Percentiles rank a stretch among this genome's conserved stretches.
phyloP scores from a whole-genome alignment of 2,797 vertebrate genomes.

The Buphagus erythrorhynchus region DNA sequence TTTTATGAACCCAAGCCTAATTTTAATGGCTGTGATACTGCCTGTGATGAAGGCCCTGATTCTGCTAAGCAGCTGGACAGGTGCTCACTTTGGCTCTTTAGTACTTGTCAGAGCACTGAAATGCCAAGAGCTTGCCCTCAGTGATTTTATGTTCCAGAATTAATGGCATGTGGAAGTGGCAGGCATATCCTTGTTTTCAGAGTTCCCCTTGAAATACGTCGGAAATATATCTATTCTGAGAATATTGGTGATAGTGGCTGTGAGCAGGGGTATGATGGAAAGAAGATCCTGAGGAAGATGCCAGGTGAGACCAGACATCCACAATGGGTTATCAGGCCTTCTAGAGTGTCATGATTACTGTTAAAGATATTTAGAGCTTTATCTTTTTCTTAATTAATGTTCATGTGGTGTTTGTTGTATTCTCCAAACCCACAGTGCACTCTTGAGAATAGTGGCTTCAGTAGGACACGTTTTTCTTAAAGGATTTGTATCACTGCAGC shows the following conservation, averaged over 20 bases:
- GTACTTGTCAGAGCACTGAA: neutral
- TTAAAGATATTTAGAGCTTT: neutral
- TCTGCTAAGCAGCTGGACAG: neutral
- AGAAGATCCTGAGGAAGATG: neutral
- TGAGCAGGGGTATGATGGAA: neutral
- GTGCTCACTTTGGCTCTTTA: neutral
- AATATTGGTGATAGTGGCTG: accelerated
- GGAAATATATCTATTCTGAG: neutral
- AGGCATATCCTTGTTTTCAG: neutral
- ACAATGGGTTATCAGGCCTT: neutral
- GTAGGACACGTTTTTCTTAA: neutral
- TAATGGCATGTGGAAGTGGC: neutral
- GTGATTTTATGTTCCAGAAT: neutral
- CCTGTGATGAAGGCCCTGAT: neutral
- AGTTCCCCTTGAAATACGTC: neutral
- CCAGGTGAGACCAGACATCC: neutral
- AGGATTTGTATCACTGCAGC: neutral
- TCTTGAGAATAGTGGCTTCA: neutral
- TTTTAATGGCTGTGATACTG: neutral
- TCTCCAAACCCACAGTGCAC: neutral
- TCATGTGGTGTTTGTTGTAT: neutral
- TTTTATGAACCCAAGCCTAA: neutral
- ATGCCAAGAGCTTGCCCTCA: neutral
- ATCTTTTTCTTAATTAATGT: neutral
- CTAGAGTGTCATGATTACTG: neutral